Conservation (phyloP, 2,113 vertebrate genomes). For the Nymphicus hollandicus region DNA sequence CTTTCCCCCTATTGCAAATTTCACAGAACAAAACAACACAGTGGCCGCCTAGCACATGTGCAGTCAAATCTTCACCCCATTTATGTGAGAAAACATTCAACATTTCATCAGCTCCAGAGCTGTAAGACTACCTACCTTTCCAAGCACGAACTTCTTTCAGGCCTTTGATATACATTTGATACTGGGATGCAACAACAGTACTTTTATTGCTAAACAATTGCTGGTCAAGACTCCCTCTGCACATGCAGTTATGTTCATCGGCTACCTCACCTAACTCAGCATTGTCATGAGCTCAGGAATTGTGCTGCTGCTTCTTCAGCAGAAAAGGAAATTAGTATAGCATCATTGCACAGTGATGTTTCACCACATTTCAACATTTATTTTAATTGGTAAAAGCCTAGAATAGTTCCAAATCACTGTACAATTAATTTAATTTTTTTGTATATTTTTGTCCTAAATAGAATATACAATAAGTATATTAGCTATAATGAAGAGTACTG, state of each 20-base stretch:
- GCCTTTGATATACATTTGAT: background rate
- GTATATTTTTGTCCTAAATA: background rate
- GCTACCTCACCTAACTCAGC: background rate
- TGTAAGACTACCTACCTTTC: background rate
- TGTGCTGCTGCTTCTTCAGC: background rate
- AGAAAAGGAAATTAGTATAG: background rate
- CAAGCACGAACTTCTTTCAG: background rate
- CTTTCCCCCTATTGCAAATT: background rate
- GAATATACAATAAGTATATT: background rate
- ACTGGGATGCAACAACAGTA: background rate
- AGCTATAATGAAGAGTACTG: background rate
- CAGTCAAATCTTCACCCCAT: background rate
- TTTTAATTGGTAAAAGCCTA: background rate
- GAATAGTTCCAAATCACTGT: background rate
- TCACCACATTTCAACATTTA: background rate
- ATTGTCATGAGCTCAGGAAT: background rate
- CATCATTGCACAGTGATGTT: background rate
- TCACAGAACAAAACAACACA: background rate
- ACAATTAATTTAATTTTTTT: background rate
- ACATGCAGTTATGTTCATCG: accelerated
- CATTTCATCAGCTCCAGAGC: background rate
- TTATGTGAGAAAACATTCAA: background rate
- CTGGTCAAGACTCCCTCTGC: accelerated
- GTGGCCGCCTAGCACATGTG: background rate
- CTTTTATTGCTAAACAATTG: background rate